A percentile compares a stretch with the other conserved stretches of the same genome.
Conservation (phyloP, 2,113 vertebrate genomes). For the Tetrao urogallus region DNA sequence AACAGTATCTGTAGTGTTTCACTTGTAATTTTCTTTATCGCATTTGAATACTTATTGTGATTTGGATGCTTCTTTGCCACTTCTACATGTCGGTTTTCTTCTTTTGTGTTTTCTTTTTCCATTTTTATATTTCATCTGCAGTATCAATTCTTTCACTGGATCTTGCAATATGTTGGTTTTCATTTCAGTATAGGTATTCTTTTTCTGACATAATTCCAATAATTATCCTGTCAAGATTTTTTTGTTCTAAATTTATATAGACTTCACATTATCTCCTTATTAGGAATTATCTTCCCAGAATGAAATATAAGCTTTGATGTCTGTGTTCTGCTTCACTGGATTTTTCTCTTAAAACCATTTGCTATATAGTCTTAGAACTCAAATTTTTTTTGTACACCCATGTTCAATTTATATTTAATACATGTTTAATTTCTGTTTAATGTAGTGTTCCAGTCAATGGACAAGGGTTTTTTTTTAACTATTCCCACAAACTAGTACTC, state of each 20-base stretch:
- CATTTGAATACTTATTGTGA: not conserved
- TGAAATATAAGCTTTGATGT: not conserved
- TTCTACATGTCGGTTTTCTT: not conserved
- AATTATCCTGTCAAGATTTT: not conserved
- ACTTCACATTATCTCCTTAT: not conserved
- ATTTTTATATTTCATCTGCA: not conserved
- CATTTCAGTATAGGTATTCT: not conserved
- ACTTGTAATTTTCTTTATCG: not conserved
- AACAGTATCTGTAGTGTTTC: not conserved
- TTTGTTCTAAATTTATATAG: not conserved
- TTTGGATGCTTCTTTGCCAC: not conserved
- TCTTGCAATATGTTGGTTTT: not conserved
- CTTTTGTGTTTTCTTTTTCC: not conserved
- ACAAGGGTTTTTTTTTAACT: not conserved
- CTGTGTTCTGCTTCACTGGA: not conserved
- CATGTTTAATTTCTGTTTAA: not conserved
- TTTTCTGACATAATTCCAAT: slow-evolving; percentile 4
- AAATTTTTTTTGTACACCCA: not conserved
- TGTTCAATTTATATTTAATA: not conserved
- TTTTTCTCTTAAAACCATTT: not conserved
- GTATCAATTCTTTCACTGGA: not conserved
- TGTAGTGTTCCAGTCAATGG: not conserved
- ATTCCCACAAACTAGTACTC: not conserved
- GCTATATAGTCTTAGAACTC: not conserved
- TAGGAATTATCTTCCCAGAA: not conserved